These are phyloP conservation scores for Champsocephalus gunnari DNA, from an alignment of 2,797 vertebrate species.

Conservation along the genomic window DNA sequence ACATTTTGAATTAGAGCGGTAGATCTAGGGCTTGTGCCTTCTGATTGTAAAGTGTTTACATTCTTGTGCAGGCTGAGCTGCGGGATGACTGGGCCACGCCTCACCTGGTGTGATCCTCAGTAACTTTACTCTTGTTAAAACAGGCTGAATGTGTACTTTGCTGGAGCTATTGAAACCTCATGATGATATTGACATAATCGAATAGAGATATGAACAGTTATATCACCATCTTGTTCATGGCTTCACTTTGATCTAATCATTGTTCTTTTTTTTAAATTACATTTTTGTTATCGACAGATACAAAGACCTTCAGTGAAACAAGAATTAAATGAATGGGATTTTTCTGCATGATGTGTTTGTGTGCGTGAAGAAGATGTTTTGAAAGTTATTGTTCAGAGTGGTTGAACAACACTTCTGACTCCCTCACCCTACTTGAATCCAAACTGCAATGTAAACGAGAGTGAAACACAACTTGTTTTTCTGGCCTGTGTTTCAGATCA, in stretches of 20 bases:
- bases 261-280: neutral
- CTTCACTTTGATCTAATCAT: neutral
- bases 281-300: neutral
- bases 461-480: too few relatives aligned
- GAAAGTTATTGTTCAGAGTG: too few relatives aligned
- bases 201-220: neutral
- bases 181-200: neutral
- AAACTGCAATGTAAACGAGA: too few relatives aligned
- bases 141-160: neutral
- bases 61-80: conserved; percentile 16
- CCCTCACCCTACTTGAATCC: too few relatives aligned
- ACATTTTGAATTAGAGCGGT: neutral
- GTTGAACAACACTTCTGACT: too few relatives aligned
- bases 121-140: neutral
- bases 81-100: neutral
- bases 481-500: too few relatives aligned
- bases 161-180: neutral
- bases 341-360: neutral
- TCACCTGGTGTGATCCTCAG: conserved; percentile 1
- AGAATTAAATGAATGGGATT: neutral
- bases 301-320: neutral
- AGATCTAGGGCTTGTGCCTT: neutral
- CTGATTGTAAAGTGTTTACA: conserved; percentile 18
- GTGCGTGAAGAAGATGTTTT: too few relatives aligned
- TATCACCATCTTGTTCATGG: neutral